Evolutionary conservation across 2,888 invertebrate species (phyloP), one percentile per base, ranked within the genome.

Genomic region (Noctuana brunneofusca): DNA sequence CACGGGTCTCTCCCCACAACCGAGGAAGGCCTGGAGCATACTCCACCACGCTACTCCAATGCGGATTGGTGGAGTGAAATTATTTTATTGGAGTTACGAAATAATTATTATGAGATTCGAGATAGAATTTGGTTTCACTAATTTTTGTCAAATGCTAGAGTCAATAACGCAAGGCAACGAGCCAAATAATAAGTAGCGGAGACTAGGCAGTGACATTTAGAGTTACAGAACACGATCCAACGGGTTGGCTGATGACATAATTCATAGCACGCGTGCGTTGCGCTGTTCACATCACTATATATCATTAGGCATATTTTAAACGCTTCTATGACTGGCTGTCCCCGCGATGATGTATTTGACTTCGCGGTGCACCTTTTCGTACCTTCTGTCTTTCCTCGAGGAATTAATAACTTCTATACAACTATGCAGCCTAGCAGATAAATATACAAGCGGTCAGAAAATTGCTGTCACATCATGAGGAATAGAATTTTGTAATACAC

Each of bases 121-220:
- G 69, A 67, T 70, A 68, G 65, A 68, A 68, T 72, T 66, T 63
- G 64, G 52, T 69, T 75, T 69, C 72, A 71, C 71, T 74, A 70
- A 76, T 75, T 74, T 72, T 68, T 65, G 72, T 68, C 73, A 66
- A 67, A 74, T 73, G 75, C 76, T 77, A 43, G 49, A 59, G 75
- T 83, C 81, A 79, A 86, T 68, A 83, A 81, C 75, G 69, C 63
- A 68, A 76, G 86, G 89, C 88, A 87, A 71, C 75, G 81, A 81
- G 87, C 89, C 89, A 88, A 87, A 83, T 80, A 79, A 81, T 86
- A 84, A 84, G 81, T 75, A 78, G 73, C 66, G 71, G 66, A 69
- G 80, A 81, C 77, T 78, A 80, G 75, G 72, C 76, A 76, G 68
- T 83, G 86, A 84, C 83, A 83, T 87, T 84, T 84, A 75, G 69